phyloP scores from a whole-genome alignment of 2,888 invertebrate species.

The Microplitis deprimator region DNA sequence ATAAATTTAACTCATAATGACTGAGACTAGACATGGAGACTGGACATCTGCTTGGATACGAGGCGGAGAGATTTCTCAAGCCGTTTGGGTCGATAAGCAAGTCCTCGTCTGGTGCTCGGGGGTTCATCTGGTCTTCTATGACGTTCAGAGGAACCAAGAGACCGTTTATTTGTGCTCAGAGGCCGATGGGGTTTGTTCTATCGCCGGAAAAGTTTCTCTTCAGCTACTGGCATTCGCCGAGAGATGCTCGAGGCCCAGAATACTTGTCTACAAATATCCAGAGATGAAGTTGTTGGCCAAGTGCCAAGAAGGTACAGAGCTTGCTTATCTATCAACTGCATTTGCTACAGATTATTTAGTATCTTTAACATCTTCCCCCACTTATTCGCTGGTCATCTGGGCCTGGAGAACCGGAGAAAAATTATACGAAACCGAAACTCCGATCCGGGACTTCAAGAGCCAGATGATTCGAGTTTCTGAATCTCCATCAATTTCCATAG shows the following conservation, averaged over 20 bases:
- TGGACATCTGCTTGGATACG: constrained; percentile 62
- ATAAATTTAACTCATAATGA: constrained; percentile 11
- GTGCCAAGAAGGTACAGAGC: constrained; percentile 52
- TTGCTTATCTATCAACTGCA: constrained; percentile 58
- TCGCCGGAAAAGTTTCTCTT: constrained; percentile 58
- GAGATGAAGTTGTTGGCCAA: constrained; percentile 70
- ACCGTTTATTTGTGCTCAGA: constrained; percentile 53
- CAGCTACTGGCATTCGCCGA: constrained; percentile 75
- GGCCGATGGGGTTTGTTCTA: constrained; percentile 60
- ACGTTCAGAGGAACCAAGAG: constrained; percentile 51
- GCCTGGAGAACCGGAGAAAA: constrained; percentile 78
- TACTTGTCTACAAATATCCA: constrained; percentile 78
- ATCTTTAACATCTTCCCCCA: constrained; percentile 57
- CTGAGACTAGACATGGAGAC: constrained; percentile 31
- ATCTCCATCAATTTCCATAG: constrained; percentile 51
- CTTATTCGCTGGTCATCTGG: constrained; percentile 76
- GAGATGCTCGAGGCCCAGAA: constrained; percentile 75
- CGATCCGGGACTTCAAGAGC: constrained; percentile 55
- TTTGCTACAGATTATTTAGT: constrained; percentile 59
- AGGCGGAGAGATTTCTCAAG: constrained; percentile 59
- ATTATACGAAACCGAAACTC: constrained; percentile 67
- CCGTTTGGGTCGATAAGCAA: constrained; percentile 62
- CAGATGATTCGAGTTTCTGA: constrained; percentile 57
- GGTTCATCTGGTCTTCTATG: constrained; percentile 59
- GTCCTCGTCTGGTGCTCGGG: constrained; percentile 64